These are phyloP conservation scores for Apodemia hepburni DNA, from an alignment of 2,888 invertebrate genomes.

Conservation along the genomic window DNA sequence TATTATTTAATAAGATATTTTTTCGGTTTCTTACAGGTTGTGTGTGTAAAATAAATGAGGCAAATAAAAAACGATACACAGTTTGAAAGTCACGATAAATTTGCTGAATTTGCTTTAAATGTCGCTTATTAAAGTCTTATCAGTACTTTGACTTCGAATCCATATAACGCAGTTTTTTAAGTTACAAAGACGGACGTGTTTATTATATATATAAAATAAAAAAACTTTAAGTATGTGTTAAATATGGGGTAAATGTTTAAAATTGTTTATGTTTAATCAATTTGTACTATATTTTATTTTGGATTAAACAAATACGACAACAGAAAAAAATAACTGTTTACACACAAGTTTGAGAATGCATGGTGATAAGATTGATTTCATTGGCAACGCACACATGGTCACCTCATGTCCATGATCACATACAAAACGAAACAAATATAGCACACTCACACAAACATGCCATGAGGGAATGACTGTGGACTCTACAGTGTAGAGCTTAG, in stretches of 20 bases:
- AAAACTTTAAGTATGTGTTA: not conserved
- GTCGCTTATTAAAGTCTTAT: not conserved
- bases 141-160: not conserved
- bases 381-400: slow-evolving; percentile 73
- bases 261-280: not conserved
- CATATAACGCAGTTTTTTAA: not conserved
- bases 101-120: not conserved
- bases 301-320: not conserved
- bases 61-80: not conserved
- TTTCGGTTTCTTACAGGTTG: too few relatives aligned
- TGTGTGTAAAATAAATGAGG: too few relatives aligned
- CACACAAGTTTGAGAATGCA: slow-evolving; percentile 54
- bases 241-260: not conserved
- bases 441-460: slow-evolving; percentile 55
- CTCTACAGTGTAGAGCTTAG: slow-evolving; percentile 43
- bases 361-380: slow-evolving; percentile 66
- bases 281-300: not conserved
- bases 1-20: too few relatives aligned
- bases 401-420: slow-evolving; percentile 61
- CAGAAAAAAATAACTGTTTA: slow-evolving; percentile 4
- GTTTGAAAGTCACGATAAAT: too few relatives aligned
- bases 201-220: not conserved
- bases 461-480: slow-evolving; percentile 50
- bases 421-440: slow-evolving; percentile 67
- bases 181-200: not conserved